Conservation (phyloP, 2,113 vertebrate genomes). For the Leuciscus idus region DNA sequence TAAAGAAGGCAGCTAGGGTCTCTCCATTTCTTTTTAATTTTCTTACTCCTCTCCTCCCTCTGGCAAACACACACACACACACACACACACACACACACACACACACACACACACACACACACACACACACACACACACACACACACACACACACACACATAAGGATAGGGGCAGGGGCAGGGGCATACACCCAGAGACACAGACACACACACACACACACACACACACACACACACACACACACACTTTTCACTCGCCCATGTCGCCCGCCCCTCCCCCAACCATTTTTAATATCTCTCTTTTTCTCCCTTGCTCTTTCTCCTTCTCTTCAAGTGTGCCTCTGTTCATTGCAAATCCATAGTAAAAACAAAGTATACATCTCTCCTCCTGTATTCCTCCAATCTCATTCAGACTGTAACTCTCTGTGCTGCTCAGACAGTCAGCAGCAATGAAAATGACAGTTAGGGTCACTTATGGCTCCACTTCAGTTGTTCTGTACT, state of each 20-base stretch:
- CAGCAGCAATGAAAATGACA: background rate
- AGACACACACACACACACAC: background rate
- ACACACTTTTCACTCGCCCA: background rate
- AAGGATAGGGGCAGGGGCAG: background rate
- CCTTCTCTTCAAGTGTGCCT: background rate
- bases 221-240: background rate
- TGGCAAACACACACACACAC: background rate
- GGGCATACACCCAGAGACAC: too few relatives aligned
- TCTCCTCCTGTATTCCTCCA: background rate
- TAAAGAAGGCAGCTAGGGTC: conserved; percentile 60
- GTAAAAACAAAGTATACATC: background rate
- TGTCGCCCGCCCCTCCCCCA: conserved; percentile 31
- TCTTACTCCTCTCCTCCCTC: conserved; percentile 24
- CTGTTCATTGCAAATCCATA: background rate
- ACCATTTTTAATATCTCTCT: background rate
- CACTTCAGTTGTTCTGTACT: background rate
- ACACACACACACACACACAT: background rate
- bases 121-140: background rate
- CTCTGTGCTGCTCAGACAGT: background rate
- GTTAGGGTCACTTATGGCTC: background rate
- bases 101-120: conserved; percentile 3
- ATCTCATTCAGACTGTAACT: background rate
- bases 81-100: background rate
- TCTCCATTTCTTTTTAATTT: conserved; percentile 52
- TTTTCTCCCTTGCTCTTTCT: background rate